phyloP scores from a whole-genome alignment of 2,797 vertebrate species.

The Tragelaphus eurycerus region DNA sequence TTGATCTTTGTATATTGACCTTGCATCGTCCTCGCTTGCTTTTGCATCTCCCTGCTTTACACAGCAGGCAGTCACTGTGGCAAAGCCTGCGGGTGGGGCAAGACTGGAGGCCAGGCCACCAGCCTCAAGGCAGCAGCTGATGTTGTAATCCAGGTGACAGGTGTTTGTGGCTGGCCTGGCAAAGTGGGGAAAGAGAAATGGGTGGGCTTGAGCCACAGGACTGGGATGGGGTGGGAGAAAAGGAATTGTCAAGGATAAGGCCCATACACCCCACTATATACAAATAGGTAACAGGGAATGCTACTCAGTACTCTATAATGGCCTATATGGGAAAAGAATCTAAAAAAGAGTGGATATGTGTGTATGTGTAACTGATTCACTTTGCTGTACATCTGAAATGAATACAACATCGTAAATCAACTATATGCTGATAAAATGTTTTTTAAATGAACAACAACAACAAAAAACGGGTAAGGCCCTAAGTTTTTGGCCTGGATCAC shows the following conservation, averaged over 20 bases:
- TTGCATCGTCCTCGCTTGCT: no score
- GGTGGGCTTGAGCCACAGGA: neutral
- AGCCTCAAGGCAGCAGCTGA: neutral
- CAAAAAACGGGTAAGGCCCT: neutral
- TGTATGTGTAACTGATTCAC: neutral
- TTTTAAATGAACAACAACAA: neutral
- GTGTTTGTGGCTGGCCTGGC: neutral
- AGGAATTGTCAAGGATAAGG: neutral
- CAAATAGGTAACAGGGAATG: neutral
- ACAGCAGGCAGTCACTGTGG: neutral
- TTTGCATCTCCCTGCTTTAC: neutral
- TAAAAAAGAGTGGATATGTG: neutral
- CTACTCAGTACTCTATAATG: neutral
- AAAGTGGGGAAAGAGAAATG: neutral
- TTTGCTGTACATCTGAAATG: neutral
- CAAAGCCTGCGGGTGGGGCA: neutral
- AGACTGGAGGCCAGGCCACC: neutral
- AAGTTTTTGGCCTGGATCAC: neutral
- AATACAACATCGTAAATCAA: neutral
- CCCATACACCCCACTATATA: neutral
- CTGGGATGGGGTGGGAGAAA: fast-evolving
- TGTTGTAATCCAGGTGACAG: neutral
- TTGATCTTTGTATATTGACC: neutral
- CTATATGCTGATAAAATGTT: neutral
- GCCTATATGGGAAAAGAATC: neutral